phyloP scores from a whole-genome alignment of 37 sponge, comb jelly and placozoan genomes.

The Halichondria panicea region DNA sequence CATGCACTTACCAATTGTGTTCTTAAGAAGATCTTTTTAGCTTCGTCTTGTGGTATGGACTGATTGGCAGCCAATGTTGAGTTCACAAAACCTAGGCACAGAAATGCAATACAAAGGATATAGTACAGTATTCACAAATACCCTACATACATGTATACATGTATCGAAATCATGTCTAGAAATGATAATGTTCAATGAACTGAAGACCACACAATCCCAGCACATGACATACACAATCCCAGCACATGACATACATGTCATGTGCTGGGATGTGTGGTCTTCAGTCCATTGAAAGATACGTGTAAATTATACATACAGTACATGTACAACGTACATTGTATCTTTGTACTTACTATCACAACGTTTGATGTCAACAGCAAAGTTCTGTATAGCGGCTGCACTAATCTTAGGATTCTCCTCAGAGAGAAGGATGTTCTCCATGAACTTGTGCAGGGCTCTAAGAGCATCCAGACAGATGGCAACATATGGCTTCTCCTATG shows the following conservation, averaged over 20 bases:
- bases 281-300: too few relatives aligned
- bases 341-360: conserved; percentile 57
- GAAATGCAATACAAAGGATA: too few relatives aligned
- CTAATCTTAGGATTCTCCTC: conserved; percentile 38
- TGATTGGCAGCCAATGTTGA: neutral
- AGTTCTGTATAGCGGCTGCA: conserved; percentile 44
- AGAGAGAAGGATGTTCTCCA: conserved; percentile 45
- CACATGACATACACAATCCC: too few relatives aligned
- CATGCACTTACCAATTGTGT: conserved; percentile 18
- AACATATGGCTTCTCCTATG: conserved; percentile 14
- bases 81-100: too few relatives aligned
- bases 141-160: too few relatives aligned
- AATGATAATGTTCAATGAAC: too few relatives aligned
- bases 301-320: too few relatives aligned
- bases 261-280: too few relatives aligned
- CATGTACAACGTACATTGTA: neutral
- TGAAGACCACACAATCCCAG: too few relatives aligned
- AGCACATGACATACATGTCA: too few relatives aligned
- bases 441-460: conserved; percentile 4
- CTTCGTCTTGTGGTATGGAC: neutral
- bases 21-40: conserved; percentile 8
- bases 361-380: conserved; percentile 42
- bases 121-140: too few relatives aligned
- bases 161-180: too few relatives aligned
- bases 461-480: conserved; percentile 26